Conservation (phyloP, 2,113 vertebrate genomes). For the Paralichthys olivaceus region DNA sequence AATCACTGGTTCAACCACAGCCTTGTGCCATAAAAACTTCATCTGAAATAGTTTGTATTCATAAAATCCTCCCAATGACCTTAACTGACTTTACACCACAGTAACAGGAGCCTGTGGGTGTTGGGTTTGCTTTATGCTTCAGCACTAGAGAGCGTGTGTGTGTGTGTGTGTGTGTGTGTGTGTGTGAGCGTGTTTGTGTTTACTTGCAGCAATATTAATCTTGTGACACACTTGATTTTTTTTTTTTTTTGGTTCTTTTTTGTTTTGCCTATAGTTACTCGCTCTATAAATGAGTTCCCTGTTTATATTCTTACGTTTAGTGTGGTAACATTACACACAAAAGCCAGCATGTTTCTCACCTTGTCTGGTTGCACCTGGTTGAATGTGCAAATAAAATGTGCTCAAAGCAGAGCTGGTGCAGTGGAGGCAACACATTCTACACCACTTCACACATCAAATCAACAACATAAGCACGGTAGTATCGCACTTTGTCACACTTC, state of each 20-base stretch:
- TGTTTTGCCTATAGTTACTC: not conserved
- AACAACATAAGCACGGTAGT: conserved; percentile 18
- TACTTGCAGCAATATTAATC: conserved; percentile 7
- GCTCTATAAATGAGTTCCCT: not conserved
- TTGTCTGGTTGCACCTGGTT: conserved; percentile 11
- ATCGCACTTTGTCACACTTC: conserved; percentile 37
- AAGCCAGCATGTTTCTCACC: not conserved
- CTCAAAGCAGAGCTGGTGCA: conserved; percentile 2
- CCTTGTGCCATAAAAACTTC: conserved; percentile 61
- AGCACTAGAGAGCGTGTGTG: not conserved
- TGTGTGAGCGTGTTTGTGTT: not conserved
- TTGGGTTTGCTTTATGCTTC: not conserved
- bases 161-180: not conserved
- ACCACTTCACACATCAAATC: conserved; percentile 45
- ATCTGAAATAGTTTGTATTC: conserved; percentile 65
- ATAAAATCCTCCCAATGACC: conserved; percentile 66
- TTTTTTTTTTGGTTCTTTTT: no score
- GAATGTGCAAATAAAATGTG: not conserved
- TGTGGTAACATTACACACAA: not conserved
- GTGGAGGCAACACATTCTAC: conserved; percentile 18
- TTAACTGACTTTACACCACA: conserved; percentile 55
- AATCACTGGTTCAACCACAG: conserved; percentile 39
- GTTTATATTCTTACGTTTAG: not conserved
- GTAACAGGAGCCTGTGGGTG: conserved; percentile 29
- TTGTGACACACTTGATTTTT: not conserved